A percentile compares a stretch with the other conserved stretches of the same genome.
Evolutionary conservation across 2,888 invertebrate species (phyloP).

Genomic region (Sthenelais limicola): DNA sequence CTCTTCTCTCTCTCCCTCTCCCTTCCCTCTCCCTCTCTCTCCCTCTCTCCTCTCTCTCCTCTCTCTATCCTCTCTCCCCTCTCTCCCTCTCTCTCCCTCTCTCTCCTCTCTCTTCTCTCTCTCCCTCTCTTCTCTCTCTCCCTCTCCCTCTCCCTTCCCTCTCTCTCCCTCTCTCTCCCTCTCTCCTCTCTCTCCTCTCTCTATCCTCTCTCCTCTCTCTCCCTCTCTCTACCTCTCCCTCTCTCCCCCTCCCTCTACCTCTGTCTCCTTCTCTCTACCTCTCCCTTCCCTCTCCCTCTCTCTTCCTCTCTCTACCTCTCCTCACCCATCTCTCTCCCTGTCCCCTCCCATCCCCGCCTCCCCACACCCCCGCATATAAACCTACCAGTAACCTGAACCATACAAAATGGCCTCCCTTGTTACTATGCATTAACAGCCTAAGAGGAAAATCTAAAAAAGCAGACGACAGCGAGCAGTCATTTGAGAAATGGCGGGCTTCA

Average conservation of each 20-base stretch:
- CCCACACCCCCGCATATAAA: neutral
- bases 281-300: neutral
- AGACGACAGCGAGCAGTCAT: no score
- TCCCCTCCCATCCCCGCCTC: neutral
- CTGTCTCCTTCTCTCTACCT: neutral
- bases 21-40: neutral
- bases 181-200: neutral
- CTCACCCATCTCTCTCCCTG: neutral
- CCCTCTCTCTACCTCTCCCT: neutral
- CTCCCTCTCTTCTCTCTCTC: neutral
- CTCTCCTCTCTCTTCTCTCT: neutral
- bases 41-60: neutral
- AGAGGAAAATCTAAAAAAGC: no score
- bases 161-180: neutral
- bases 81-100: neutral
- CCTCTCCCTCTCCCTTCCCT: neutral
- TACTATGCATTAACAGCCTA: no score
- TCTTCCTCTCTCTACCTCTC: neutral
- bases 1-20: neutral
- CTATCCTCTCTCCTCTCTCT: neutral
- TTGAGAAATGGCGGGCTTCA: no score
- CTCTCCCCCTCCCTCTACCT: neutral
- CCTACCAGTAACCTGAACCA: no score
- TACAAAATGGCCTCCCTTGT: no score
- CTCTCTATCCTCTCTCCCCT: neutral